These are phyloP conservation scores for Alectura lathami DNA, from an alignment of 2,113 vertebrate species.

Conservation along the genomic window DNA sequence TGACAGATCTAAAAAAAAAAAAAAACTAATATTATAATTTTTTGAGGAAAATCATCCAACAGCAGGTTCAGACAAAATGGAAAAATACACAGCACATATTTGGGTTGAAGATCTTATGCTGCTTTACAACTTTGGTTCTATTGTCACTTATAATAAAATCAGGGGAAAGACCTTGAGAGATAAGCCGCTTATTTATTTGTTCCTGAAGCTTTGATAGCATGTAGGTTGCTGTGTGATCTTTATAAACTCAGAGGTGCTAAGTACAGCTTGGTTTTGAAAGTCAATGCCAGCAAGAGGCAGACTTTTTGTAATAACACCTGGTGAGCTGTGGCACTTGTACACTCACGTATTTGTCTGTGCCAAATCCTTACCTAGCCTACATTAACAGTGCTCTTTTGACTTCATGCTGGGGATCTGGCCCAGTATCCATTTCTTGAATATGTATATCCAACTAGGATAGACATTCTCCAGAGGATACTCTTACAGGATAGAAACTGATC, in stretches of 20 bases:
- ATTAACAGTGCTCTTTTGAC: conserved; percentile 23
- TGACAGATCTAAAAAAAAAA: conserved; percentile 2
- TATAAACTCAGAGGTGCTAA: conserved; percentile 71
- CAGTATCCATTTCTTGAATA: conserved; percentile 23
- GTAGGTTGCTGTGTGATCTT: conserved; percentile 67
- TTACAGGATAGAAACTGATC: background rate
- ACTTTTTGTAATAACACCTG: conserved; percentile 52
- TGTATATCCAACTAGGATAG: conserved; percentile 1
- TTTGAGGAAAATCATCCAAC: background rate
- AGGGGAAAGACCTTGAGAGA: conserved; percentile 69
- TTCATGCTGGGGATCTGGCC: conserved; percentile 33
- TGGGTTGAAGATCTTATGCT: conserved; percentile 33
- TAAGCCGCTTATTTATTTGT: conserved; percentile 73
- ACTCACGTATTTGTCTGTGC: conserved; percentile 5
- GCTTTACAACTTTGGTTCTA: conserved; percentile 54
- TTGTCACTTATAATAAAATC: conserved; percentile 70
- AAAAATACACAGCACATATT: conserved; percentile 45
- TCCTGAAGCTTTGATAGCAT: conserved; percentile 67
- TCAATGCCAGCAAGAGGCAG: conserved; percentile 66
- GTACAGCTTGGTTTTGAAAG: conserved; percentile 72
- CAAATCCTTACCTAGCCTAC: conserved; percentile 54
- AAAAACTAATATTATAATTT: background rate
- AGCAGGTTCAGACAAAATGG: conserved; percentile 32
- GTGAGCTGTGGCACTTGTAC: conserved; percentile 37
- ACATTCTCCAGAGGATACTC: background rate